Evolutionary conservation across 1,140 invertebrate species (phyloP), one percentile per base, ranked within the genome.

Genomic region (Drosophila nasuta): DNA sequence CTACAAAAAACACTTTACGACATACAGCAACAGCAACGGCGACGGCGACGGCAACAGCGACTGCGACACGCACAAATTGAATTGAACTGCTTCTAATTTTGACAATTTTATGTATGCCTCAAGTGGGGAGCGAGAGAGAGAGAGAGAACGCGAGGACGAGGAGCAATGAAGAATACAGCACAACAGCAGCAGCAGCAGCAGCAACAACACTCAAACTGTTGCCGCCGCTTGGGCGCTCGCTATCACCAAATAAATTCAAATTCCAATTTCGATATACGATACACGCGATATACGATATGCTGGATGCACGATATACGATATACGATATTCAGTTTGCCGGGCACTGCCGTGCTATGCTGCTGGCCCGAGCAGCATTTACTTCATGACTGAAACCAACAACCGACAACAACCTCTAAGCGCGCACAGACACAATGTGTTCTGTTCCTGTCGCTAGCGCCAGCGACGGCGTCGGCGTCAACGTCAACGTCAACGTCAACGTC

Each of bases 61-160:
- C 59, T 25, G 46, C 7, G 5, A 56, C 33, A 77, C 64, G 57
- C 56, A 74, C 71, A 79, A 83, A 89, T 78, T 88, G 74, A 88
- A 88, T 88, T 89, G 85, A 88, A 88, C 77, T 56, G 77, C 81
- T 81, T 87, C 74, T 83, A 83, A 88, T 88, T 88, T 88, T 78
- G 85, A 89, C 83, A 89, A 89, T 88, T 88, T 88, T 88, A 62
- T 88, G 83, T 88, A 88, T 88, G 73, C 85, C 77, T 88, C 70
- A 72, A 63, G 72, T 45, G 51, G n/a, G 4, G 57, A 67, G 45
- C 45, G 60, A 20, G 57, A 67, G 45, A 59, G 25, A 17, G 45
- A 59, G 25, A 17, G 52, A 72, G 43, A 59, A 25, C 13, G 51
- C 52, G 25, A 49, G 60, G 46, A 64, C 41, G 25, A 25, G 73